phyloP scores from a whole-genome alignment of 2,113 vertebrate species.

The Ptilonorhynchus violaceus region DNA sequence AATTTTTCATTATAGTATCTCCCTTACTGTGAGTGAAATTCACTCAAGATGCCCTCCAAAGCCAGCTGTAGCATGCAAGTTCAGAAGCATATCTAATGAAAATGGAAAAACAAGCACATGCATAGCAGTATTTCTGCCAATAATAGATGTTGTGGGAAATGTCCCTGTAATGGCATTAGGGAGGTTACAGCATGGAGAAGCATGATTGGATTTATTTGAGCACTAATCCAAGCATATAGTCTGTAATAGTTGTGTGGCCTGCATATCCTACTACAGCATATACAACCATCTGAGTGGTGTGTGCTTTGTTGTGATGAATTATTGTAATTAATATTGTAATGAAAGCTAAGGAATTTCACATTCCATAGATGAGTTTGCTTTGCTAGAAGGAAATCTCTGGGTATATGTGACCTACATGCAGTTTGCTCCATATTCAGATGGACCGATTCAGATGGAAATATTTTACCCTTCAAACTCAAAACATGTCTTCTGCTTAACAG shows the following conservation, averaged over 20 bases:
- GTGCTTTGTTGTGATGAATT: background rate
- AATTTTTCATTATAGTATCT: background rate
- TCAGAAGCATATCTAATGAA: background rate
- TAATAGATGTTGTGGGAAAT: background rate
- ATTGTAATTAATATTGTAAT: background rate
- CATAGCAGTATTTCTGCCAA: background rate
- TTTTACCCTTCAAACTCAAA: background rate
- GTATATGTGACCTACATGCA: background rate
- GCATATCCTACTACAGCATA: background rate
- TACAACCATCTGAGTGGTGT: background rate
- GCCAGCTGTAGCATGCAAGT: background rate
- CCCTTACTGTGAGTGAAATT: background rate
- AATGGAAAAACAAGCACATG: background rate
- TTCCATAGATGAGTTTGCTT: background rate
- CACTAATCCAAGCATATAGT: background rate
- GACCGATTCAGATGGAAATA: background rate
- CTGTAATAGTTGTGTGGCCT: background rate
- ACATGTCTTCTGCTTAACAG: background rate
- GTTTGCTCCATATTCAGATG: fast-evolving
- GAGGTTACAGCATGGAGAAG: background rate
- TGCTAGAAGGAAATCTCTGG: background rate
- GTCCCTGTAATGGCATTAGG: background rate
- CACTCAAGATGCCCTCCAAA: background rate
- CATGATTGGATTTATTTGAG: background rate
- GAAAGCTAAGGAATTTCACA: background rate